Conservation (phyloP, 2,113 vertebrate species). For the Dolichotis patagonum region DNA sequence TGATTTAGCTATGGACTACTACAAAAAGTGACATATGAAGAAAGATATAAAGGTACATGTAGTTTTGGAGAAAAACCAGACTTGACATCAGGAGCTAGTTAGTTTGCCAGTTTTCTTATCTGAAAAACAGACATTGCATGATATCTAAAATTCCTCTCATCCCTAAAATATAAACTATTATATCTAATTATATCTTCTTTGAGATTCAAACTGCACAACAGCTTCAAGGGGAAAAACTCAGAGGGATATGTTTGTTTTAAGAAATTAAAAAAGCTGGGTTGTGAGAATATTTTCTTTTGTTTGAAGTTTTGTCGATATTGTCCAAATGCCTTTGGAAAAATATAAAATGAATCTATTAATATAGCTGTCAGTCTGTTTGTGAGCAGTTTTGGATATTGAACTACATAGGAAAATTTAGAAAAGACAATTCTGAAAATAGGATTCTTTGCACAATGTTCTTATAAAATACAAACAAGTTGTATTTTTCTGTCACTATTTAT, state of each 20-base stretch:
- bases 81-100: background rate
- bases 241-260: constrained; percentile 7
- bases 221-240: background rate
- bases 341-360: background rate
- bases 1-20: background rate
- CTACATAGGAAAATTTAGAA: background rate
- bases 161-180: background rate
- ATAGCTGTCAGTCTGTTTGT: background rate
- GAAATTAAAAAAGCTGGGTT: background rate
- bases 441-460: background rate
- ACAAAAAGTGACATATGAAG: background rate
- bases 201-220: background rate
- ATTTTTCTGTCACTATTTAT: background rate
- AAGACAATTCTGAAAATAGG: background rate
- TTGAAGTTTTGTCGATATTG: background rate
- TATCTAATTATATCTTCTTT: background rate
- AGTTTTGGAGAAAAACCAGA: background rate
- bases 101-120: background rate
- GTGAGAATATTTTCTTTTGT: background rate
- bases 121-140: background rate
- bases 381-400: background rate
- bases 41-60: background rate
- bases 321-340: background rate
- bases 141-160: background rate
- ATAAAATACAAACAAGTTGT: background rate